phyloP scores from a whole-genome alignment of 2,113 vertebrate genomes.

The Peucedramus taeniatus region DNA sequence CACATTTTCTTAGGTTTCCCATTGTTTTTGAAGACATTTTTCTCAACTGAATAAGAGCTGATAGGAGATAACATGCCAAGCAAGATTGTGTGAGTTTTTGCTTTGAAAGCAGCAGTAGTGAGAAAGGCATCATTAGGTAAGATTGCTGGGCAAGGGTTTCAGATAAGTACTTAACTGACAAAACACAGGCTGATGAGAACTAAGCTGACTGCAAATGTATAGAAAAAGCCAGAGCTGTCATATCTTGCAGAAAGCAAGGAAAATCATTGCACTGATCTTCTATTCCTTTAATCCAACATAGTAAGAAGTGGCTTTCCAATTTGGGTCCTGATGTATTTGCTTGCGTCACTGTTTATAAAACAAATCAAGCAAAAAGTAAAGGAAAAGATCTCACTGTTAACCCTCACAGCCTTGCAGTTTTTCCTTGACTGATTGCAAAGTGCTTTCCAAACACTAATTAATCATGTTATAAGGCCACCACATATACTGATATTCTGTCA shows the following conservation, averaged over 20 bases:
- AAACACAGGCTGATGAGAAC: neutral
- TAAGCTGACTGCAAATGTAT: neutral
- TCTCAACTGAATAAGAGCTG: neutral
- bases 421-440: constrained; percentile 2
- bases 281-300: neutral
- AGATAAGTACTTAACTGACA: constrained; percentile 6
- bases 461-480: neutral
- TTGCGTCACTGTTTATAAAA: neutral
- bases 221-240: neutral
- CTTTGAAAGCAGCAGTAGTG: neutral
- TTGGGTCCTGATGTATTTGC: neutral
- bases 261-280: neutral
- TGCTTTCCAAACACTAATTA: neutral
- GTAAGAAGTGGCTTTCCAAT: neutral
- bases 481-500: neutral
- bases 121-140: constrained; percentile 4
- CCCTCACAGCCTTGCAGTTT: neutral
- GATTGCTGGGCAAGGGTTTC: constrained; percentile 7
- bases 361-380: neutral
- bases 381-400: neutral
- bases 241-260: neutral
- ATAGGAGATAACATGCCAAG: neutral
- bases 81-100: neutral
- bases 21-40: constrained; percentile 7
- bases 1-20: neutral